Percentiles rank a stretch among this genome's conserved stretches.
These are phyloP conservation scores for Halisarca cf. caerulea DNA, from an alignment of 37 sponge, comb jelly and placozoan species.

Conservation along the genomic window DNA sequence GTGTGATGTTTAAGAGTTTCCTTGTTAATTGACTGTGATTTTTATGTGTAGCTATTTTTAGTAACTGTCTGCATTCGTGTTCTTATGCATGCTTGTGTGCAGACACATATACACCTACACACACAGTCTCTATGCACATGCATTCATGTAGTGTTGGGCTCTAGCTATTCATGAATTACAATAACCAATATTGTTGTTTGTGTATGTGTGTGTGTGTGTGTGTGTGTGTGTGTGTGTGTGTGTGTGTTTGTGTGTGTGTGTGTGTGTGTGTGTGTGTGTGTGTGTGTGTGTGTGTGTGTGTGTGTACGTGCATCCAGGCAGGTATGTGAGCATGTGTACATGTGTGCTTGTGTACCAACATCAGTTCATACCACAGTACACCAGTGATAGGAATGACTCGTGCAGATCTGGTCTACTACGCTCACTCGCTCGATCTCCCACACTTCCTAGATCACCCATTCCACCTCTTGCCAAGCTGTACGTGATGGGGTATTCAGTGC, in stretches of 20 bases:
- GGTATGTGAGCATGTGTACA: slow-evolving; percentile 5
- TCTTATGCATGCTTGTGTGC: not conserved
- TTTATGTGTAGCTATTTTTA: too few species aligned
- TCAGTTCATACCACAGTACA: too few species aligned
- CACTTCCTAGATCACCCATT: too few species aligned
- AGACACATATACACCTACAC: not conserved
- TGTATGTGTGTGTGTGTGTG: slow-evolving; percentile 2
- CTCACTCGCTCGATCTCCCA: too few species aligned
- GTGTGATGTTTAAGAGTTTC: too few species aligned
- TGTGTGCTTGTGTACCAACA: slow-evolving; percentile 20
- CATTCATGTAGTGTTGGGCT: not conserved
- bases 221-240: not conserved
- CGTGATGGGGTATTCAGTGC: too few species aligned
- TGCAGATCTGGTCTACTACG: too few species aligned
- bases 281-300: slow-evolving; percentile 25
- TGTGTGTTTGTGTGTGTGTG: not conserved
- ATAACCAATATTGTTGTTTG: too few species aligned
- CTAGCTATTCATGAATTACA: too few species aligned
- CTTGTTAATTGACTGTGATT: too few species aligned
- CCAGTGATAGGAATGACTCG: too few species aligned
- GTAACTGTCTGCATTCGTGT: not conserved
- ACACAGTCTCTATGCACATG: not conserved
- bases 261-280: not conserved
- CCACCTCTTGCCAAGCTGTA: too few species aligned
- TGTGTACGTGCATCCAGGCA: not conserved